Evolutionary conservation across 2,888 invertebrate genomes (phyloP).

Genomic region (Lomographa bimaculata): DNA sequence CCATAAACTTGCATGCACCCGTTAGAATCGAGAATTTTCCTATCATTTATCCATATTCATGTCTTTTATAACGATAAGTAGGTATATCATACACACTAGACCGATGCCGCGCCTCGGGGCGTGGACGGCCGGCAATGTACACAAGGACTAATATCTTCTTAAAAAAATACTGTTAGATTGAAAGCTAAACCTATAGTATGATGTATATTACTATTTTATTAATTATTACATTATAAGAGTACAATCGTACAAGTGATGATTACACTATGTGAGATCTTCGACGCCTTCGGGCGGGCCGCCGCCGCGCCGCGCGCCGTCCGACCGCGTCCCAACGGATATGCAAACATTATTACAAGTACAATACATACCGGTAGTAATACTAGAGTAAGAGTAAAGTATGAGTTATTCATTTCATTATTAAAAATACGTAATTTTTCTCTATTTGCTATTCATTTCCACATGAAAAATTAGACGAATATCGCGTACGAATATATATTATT

Average conservation of each 20-base stretch:
- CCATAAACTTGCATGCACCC: slow-evolving; percentile 82
- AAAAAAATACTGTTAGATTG: slow-evolving; percentile 84
- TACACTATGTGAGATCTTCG: slow-evolving; percentile 82
- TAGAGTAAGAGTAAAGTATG: slow-evolving; percentile 65
- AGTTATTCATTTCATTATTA: slow-evolving; percentile 82
- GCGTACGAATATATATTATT: slow-evolving; percentile 81
- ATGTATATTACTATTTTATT: slow-evolving; percentile 64
- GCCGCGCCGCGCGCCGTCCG: slow-evolving; percentile 59
- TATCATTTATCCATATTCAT: slow-evolving; percentile 78
- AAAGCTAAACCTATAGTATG: slow-evolving; percentile 80
- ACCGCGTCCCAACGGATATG: slow-evolving; percentile 80
- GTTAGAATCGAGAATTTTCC: slow-evolving; percentile 81
- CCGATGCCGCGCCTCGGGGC: slow-evolving; percentile 66
- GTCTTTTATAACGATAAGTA: slow-evolving; percentile 77
- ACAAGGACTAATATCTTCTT: slow-evolving; percentile 83
- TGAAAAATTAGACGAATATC: slow-evolving; percentile 80
- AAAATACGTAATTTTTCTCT: slow-evolving; percentile 83
- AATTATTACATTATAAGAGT: slow-evolving; percentile 61
- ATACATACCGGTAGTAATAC: slow-evolving; percentile 72
- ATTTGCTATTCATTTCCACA: slow-evolving; percentile 78
- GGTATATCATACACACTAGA: slow-evolving; percentile 78
- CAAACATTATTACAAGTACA: slow-evolving; percentile 73
- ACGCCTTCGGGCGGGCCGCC: slow-evolving; percentile 75
- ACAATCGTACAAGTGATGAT: slow-evolving; percentile 79
- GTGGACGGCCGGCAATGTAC: slow-evolving; percentile 75